Conservation (phyloP, 2,888 invertebrate species). For the Xestia ashworthii region DNA sequence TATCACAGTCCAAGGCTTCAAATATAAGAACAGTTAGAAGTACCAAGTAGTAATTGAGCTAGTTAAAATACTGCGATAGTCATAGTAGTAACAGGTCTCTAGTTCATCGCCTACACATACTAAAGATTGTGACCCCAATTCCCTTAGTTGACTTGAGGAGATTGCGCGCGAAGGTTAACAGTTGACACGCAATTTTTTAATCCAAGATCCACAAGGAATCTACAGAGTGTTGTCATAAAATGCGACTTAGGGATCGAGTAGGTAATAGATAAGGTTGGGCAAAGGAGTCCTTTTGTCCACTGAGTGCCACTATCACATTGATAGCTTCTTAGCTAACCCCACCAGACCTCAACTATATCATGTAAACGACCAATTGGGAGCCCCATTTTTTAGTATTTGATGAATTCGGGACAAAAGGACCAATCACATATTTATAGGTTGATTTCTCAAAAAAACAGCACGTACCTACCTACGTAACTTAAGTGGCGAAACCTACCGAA, state of each 20-base stretch:
- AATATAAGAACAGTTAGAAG: conserved; percentile 1
- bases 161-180: conserved; percentile 45
- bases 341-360: not conserved
- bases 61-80: conserved; percentile 15
- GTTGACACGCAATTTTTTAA: conserved; percentile 32
- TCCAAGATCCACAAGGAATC: conserved; percentile 16
- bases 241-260: not conserved
- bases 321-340: not conserved
- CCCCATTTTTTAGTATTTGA: not conserved
- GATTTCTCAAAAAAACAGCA: not conserved
- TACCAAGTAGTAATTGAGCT: conserved; percentile 23
- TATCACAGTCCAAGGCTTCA: conserved; percentile 6
- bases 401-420: not conserved
- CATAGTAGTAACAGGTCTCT: conserved; percentile 26
- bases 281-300: conserved; percentile 5
- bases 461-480: not conserved
- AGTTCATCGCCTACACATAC: conserved; percentile 47
- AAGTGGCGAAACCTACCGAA: conserved; percentile 10
- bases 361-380: not conserved
- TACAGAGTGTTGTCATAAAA: not conserved
- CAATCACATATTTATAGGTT: not conserved
- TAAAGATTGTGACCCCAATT: conserved; percentile 51
- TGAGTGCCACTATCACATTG: not conserved
- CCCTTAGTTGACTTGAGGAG: conserved; percentile 42
- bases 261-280: not conserved